Percentiles rank a stretch among this genome's conserved stretches.
phyloP scores from a whole-genome alignment of 2,888 invertebrate genomes.

The Scaptomyza polygonia region DNA sequence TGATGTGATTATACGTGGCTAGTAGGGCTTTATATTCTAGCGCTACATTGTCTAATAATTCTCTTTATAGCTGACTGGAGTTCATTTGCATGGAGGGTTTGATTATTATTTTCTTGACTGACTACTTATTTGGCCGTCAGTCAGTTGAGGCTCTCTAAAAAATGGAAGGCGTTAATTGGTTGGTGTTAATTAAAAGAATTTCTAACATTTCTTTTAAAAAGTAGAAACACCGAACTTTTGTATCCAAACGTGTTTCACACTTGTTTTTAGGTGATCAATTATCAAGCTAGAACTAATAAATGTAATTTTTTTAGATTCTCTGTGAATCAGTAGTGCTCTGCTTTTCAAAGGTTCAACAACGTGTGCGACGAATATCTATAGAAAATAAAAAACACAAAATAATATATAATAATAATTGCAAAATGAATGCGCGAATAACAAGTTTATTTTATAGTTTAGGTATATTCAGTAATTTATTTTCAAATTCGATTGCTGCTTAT shows the following conservation, averaged over 20 bases:
- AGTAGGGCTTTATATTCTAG: no score
- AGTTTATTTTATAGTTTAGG: conserved; percentile 4
- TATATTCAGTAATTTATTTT: conserved; percentile 20
- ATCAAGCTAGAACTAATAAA: conserved; percentile 41
- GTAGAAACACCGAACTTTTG: conserved; percentile 7
- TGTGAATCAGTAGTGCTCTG: conserved; percentile 51
- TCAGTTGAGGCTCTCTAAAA: conserved; percentile 8
- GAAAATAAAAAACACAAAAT: background rate
- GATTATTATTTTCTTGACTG: no score
- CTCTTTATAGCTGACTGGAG: no score
- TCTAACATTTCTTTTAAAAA: conserved; percentile 58
- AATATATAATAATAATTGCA: conserved; percentile 5
- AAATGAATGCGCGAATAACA: conserved; percentile 39
- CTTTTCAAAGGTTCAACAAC: conserved; percentile 53
- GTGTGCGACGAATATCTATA: conserved; percentile 18
- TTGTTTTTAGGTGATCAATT: conserved; percentile 21
- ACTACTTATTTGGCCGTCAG: conserved; percentile 23
- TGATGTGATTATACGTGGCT: no score
- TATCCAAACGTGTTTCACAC: conserved; percentile 1
- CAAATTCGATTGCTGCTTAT: conserved; percentile 7
- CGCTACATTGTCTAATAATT: no score
- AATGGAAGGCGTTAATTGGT: conserved; percentile 43
- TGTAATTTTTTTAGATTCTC: conserved; percentile 13
- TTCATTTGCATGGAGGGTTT: no score
- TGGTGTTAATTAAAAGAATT: conserved; percentile 72